Conservation (phyloP, 2,113 vertebrate species). For the Muscicapa adusta region DNA sequence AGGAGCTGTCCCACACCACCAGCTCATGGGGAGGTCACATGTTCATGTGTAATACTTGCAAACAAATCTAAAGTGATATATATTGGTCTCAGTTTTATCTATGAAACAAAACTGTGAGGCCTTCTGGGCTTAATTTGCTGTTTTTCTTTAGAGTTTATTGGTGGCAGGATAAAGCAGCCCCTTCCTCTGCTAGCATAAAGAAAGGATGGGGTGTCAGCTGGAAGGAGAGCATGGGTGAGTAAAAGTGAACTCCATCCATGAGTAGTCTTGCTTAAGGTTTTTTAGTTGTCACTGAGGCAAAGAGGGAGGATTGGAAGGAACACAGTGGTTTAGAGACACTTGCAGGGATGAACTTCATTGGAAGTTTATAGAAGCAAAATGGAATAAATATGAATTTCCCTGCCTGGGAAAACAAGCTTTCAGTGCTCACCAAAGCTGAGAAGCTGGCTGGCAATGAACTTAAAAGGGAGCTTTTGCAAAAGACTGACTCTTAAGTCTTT, state of each 20-base stretch:
- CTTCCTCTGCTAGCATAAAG: background rate
- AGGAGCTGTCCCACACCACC: background rate
- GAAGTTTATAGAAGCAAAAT: background rate
- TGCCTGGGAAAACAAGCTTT: background rate
- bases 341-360: background rate
- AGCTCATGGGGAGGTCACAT: accelerated
- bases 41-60: background rate
- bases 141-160: background rate
- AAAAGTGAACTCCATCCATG: background rate
- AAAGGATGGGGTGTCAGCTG: background rate
- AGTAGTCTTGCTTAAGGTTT: background rate
- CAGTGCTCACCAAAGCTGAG: background rate
- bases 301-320: background rate
- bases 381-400: background rate
- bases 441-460: background rate
- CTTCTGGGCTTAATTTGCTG: background rate
- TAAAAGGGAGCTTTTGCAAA: background rate
- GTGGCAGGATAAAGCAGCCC: background rate
- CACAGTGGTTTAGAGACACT: background rate
- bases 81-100: no score
- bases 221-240: background rate
- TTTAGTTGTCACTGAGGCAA: no score
- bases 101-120: background rate
- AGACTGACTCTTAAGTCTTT: background rate
- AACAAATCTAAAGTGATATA: background rate